Conservation (phyloP, 2,113 vertebrate species). For the Budorcas taxicolor region DNA sequence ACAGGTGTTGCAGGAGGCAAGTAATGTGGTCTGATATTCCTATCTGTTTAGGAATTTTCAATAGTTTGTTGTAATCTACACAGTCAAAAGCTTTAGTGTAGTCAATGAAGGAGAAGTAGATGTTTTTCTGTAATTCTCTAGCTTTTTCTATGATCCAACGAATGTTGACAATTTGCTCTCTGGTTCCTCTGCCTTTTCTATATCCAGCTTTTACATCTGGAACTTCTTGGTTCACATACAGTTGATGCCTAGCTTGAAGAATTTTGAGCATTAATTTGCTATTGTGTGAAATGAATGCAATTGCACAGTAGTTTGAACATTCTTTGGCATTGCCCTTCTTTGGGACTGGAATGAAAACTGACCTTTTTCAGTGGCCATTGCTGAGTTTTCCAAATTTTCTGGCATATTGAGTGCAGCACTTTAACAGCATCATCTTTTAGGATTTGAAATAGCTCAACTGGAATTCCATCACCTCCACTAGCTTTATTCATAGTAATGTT, state of each 20-base stretch:
- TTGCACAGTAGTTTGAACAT: background rate
- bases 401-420: background rate
- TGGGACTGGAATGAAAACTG: background rate
- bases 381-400: background rate
- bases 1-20: background rate
- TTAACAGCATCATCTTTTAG: background rate
- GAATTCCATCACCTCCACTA: background rate
- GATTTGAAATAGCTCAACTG: background rate
- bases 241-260: background rate
- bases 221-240: background rate
- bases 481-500: background rate
- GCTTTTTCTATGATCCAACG: background rate
- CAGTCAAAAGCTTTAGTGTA: background rate
- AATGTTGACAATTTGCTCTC: background rate
- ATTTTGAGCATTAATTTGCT: background rate
- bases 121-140: background rate
- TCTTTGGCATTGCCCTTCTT: background rate
- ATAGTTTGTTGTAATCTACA: background rate
- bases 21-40: background rate
- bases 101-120: background rate
- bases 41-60: background rate
- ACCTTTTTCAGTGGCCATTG: background rate
- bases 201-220: background rate
- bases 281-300: background rate
- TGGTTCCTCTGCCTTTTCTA: background rate